Percentiles rank a stretch among this genome's conserved stretches.
These are phyloP conservation scores for Luscinia luscinia DNA, from an alignment of 2,797 vertebrate genomes.

Conservation along the genomic window DNA sequence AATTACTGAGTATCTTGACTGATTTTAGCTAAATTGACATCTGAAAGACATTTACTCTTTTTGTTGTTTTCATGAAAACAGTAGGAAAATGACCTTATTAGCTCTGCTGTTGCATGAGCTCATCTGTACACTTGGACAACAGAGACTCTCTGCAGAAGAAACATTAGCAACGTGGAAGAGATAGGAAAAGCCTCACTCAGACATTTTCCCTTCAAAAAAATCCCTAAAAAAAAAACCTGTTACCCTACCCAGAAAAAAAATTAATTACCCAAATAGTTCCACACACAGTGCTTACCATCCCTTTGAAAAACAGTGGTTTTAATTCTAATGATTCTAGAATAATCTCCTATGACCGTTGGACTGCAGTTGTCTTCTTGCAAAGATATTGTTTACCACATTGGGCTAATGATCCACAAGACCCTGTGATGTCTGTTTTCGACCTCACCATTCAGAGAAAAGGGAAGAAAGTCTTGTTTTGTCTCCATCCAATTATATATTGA, in stretches of 20 bases:
- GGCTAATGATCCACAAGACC: background rate
- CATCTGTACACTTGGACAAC: background rate
- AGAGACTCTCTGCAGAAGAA: background rate
- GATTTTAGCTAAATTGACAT: background rate
- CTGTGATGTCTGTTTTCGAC: background rate
- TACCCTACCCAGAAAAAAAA: background rate
- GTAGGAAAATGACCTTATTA: background rate
- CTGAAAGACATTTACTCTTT: background rate
- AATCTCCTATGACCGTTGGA: background rate
- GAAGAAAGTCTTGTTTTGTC: background rate
- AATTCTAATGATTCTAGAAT: background rate
- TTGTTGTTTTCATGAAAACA: background rate
- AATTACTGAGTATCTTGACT: background rate
- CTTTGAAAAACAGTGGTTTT: background rate
- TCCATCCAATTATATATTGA: background rate
- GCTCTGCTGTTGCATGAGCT: background rate
- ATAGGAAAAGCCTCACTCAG: background rate
- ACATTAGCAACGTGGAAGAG: background rate
- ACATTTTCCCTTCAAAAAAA: fast-evolving
- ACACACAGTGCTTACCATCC: fast-evolving
- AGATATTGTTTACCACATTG: background rate
- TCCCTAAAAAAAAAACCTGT: background rate
- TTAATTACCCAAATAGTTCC: background rate
- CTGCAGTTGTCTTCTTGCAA: background rate
- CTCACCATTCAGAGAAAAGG: background rate